These are phyloP conservation scores for Condylura cristata DNA, from an alignment of 2,113 vertebrate species.

Conservation along the genomic window DNA sequence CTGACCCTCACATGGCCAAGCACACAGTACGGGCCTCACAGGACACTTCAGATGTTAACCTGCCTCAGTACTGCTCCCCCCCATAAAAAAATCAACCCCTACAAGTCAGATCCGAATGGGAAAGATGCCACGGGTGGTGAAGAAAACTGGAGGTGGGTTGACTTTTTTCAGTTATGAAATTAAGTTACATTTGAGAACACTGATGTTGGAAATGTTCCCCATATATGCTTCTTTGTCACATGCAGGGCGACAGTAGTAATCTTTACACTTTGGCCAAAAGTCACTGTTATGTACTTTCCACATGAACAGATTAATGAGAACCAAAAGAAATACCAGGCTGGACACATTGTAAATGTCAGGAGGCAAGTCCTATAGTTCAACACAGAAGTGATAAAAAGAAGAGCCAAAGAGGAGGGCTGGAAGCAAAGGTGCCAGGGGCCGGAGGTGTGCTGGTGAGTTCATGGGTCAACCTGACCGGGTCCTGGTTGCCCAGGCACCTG, in stretches of 20 bases:
- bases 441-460: background rate
- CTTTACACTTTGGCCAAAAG: background rate
- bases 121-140: background rate
- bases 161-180: background rate
- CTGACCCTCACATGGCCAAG: background rate
- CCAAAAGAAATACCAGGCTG: slow-evolving; percentile 5
- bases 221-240: background rate
- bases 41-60: background rate
- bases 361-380: background rate
- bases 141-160: background rate
- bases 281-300: background rate
- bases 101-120: background rate
- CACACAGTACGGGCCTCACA: background rate
- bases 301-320: background rate
- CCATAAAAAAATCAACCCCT: slow-evolving; percentile 11
- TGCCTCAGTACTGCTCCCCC: background rate
- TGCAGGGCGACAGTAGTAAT: background rate
- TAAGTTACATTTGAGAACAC: background rate
- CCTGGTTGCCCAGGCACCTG: background rate
- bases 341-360: background rate
- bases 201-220: background rate
- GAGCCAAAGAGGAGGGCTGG: background rate
- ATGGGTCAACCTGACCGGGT: background rate
- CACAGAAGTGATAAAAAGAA: background rate
- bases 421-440: background rate